Conservation (phyloP, 2,888 invertebrate species). For the Gortyna flavago region DNA sequence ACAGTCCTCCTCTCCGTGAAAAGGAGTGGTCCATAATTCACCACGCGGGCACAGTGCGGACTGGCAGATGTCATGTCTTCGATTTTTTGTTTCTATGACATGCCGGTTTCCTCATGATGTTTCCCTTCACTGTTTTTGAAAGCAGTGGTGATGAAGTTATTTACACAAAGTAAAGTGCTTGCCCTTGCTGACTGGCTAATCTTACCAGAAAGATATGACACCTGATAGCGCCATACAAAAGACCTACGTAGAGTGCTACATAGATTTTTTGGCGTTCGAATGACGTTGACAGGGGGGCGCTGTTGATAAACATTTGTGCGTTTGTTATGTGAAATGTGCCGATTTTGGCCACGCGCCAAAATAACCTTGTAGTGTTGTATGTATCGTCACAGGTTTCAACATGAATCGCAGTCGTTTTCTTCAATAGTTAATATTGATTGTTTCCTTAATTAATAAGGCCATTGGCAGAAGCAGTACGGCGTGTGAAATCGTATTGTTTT, state of each 20-base stretch:
- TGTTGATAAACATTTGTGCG: not conserved
- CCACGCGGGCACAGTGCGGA: not conserved
- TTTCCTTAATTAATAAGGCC: slow-evolving; percentile 24
- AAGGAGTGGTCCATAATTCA: not conserved
- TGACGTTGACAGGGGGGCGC: not conserved
- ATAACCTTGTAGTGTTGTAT: not conserved
- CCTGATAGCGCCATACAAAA: not conserved
- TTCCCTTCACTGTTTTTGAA: not conserved
- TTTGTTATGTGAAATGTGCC: not conserved
- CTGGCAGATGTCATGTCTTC: not conserved
- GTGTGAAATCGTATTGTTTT: slow-evolving; percentile 36
- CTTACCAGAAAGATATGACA: not conserved
- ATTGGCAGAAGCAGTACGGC: slow-evolving; percentile 23
- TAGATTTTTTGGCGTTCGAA: not conserved
- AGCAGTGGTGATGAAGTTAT: not conserved
- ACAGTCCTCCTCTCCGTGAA: not conserved
- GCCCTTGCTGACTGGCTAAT: not conserved
- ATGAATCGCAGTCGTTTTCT: not conserved
- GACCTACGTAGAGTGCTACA: not conserved
- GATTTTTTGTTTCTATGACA: not conserved
- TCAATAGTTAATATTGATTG: not conserved
- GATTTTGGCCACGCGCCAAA: not conserved
- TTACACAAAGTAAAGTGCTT: not conserved
- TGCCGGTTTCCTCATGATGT: not conserved
- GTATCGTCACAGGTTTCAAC: not conserved